Conservation (phyloP, 1,140 invertebrate genomes). For the Sinella curviseta region DNA sequence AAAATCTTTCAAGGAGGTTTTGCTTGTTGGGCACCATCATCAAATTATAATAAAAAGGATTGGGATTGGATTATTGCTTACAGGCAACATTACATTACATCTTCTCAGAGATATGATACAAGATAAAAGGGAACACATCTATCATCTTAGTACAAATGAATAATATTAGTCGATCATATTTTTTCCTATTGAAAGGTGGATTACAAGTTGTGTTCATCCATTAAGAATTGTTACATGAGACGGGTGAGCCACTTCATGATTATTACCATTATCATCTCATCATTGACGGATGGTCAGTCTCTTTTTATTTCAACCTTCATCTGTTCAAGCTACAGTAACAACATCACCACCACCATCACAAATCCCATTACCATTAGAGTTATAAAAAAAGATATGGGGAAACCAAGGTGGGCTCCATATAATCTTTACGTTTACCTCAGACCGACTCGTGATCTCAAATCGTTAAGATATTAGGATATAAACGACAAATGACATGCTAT, state of each 20-base stretch:
- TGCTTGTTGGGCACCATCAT: neutral
- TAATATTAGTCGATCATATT: neutral
- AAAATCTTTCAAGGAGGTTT: neutral
- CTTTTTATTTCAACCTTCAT: neutral
- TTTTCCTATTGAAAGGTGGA: neutral
- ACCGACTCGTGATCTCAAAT: neutral
- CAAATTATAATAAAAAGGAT: conserved; percentile 1
- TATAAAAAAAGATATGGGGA: neutral
- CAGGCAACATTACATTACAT: conserved; percentile 13
- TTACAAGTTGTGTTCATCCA: conserved; percentile 6
- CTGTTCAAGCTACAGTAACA: neutral
- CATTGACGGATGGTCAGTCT: neutral
- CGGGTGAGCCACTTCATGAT: conserved; percentile 1
- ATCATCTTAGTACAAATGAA: conserved; percentile 11
- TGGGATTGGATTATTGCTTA: conserved; percentile 20
- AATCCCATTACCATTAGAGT: neutral
- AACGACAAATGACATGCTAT: too few relatives aligned
- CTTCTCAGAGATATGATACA: conserved; percentile 6
- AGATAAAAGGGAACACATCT: neutral
- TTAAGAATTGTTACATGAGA: conserved; percentile 17
- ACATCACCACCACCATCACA: neutral
- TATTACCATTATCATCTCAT: neutral
- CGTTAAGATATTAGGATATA: neutral
- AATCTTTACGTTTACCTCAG: neutral
- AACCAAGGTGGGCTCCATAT: conserved; percentile 18